These are phyloP conservation scores for Ciconia nigra DNA, from an alignment of 2,797 vertebrate species.

Conservation along the genomic window DNA sequence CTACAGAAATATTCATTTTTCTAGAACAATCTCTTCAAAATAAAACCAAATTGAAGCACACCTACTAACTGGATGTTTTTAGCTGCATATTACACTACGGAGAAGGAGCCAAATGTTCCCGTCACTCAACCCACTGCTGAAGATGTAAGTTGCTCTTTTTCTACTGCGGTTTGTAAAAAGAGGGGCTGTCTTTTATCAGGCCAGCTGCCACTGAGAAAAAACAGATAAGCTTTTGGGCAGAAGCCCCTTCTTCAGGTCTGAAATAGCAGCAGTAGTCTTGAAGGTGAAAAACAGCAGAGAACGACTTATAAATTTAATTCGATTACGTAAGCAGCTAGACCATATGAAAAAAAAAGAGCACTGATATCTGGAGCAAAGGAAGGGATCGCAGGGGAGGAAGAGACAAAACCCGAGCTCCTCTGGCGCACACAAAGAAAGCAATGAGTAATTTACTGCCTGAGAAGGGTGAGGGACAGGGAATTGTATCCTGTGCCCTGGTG, in stretches of 20 bases:
- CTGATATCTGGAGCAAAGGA: not conserved
- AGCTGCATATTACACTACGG: not conserved
- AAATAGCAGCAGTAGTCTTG: not conserved
- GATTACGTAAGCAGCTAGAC: not conserved
- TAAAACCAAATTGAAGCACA: constrained; percentile 17
- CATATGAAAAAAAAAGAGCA: not conserved
- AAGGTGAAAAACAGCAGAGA: not conserved
- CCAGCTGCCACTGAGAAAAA: not conserved
- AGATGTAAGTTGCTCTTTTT: constrained; percentile 27
- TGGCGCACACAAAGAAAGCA: not conserved
- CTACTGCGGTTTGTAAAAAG: not conserved
- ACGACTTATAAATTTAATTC: not conserved
- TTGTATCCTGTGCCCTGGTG: not conserved
- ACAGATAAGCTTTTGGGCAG: not conserved
- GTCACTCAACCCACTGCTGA: constrained; percentile 15
- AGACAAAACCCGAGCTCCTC: not conserved
- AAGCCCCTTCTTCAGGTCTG: not conserved
- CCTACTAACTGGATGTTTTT: constrained; percentile 53
- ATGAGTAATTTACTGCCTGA: not conserved
- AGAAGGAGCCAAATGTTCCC: constrained; percentile 34
- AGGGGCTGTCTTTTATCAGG: not conserved
- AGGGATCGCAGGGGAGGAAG: not conserved
- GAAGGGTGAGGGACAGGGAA: not conserved
- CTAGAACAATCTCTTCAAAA: not conserved
- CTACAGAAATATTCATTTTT: constrained; percentile 1